Conservation (phyloP, 2,797 vertebrate genomes). For the Brotula barbata region DNA sequence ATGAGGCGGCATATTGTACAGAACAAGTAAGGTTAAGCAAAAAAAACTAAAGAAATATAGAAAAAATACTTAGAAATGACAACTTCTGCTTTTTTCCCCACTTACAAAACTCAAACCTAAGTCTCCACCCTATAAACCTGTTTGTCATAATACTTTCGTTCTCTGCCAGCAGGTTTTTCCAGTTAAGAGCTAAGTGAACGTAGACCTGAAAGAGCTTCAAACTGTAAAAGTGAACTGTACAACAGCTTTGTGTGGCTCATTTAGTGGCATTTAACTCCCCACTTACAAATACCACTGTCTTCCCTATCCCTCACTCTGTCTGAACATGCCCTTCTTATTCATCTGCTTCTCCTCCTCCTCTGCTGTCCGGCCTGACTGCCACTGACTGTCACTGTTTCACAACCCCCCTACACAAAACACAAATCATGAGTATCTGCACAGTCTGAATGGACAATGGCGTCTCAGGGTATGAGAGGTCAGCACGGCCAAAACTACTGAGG, state of each 20-base stretch:
- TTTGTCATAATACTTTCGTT: too few relatives aligned
- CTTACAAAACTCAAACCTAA: too few relatives aligned
- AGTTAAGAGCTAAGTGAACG: too few relatives aligned
- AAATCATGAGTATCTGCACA: constrained; percentile 34
- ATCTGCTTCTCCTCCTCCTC: constrained; percentile 22
- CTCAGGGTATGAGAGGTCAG: background rate
- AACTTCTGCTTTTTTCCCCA: too few relatives aligned
- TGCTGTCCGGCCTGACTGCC: constrained; percentile 46
- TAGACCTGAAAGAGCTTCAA: background rate
- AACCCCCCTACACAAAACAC: background rate
- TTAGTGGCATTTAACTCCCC: constrained; percentile 42
- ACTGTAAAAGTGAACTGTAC: background rate
- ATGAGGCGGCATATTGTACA: too few relatives aligned
- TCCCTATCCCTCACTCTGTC: constrained; percentile 47
- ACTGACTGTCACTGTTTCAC: constrained; percentile 68
- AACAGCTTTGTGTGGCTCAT: constrained; percentile 10
- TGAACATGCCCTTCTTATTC: constrained; percentile 60
- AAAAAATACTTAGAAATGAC: too few relatives aligned
- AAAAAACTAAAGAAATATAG: too few relatives aligned
- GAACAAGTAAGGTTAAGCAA: too few relatives aligned
- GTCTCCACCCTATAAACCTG: too few relatives aligned
- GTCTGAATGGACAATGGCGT: constrained; percentile 72
- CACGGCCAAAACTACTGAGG: too few relatives aligned
- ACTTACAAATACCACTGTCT: constrained; percentile 62
- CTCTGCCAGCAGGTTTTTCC: too few relatives aligned